Base-by-base conservation (phyloP, 2,888 invertebrate species). In the Cactoblastis cactorum region DNA sequence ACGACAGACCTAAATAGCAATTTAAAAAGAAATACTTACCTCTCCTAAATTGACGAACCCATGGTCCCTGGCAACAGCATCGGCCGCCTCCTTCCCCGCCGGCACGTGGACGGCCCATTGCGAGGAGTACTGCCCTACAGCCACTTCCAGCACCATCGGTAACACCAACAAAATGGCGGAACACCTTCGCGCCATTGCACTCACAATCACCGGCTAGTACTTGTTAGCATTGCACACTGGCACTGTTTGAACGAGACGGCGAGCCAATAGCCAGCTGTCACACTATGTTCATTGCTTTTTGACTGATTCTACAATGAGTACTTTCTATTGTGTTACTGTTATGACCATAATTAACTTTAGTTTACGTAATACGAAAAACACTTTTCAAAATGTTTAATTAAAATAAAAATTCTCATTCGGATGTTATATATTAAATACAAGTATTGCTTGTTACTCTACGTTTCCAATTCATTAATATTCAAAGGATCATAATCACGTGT, bases 41-140 rank as follows among this genome's bases (percentile, higher is more conserved):
- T 95, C 92, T 92, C 95, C 95, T 82, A 94, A 91, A 88, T 96
- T 95, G 83, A 92, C 86, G 91, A 96, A 97, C 65, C 96, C 97
- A 83, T 97, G 94, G 74, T 95, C 95, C 59, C 75, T 80, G 52
- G 97, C 97, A 39, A 97, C 93, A 35, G 90, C 87, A 69, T 94
- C 93, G 37, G 96, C 97, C 51, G 92, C 91, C 35, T 90, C 84
- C 61, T 91, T 91, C 50, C 93, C 93, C 55, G 92, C 94, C 17
- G 93, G 93, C 70, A 97, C 93, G 74, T 95, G 94, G 53, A 96
- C 94, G 56, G 96, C 97, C 95, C 96, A 96, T 81, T 95, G 95
- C 79, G 95, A 94, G 58, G 95, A 94, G 79, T 92, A 96, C 74
- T 94, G 93, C 49, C 81, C 79, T 52, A 75, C 74, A 52, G 67